These are phyloP conservation scores for Yasuhikotakia modesta DNA, from an alignment of 2,797 vertebrate species.

Conservation along the genomic window DNA sequence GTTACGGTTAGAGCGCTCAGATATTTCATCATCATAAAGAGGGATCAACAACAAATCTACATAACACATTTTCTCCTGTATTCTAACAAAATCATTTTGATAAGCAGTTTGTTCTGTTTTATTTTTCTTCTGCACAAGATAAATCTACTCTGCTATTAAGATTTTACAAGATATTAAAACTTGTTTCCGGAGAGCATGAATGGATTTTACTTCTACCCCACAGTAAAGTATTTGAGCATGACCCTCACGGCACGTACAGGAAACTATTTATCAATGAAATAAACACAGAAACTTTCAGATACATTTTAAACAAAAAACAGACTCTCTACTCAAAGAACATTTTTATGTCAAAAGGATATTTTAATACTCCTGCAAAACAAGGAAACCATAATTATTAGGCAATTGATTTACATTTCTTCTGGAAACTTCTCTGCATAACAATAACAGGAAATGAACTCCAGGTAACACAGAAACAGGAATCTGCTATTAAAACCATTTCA, in stretches of 20 bases:
- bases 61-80: neutral
- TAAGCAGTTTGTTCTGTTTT: neutral
- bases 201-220: neutral
- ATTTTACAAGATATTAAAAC: neutral
- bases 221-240: neutral
- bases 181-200: neutral
- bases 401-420: neutral
- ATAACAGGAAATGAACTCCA: neutral
- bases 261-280: neutral
- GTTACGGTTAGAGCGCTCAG: neutral
- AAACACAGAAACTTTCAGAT: neutral
- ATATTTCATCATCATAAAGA: too few relatives aligned
- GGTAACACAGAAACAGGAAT: neutral
- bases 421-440: neutral
- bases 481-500: neutral
- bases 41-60: too few relatives aligned
- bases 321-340: neutral
- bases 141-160: neutral
- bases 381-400: neutral
- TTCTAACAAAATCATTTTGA: neutral
- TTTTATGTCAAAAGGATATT: neutral
- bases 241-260: neutral
- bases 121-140: neutral
- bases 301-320: too few relatives aligned
- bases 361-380: neutral